Percentiles rank a stretch among this genome's conserved stretches.
Conservation (phyloP, 2,888 invertebrate genomes). For the Mesorhabditis spiculigera region DNA sequence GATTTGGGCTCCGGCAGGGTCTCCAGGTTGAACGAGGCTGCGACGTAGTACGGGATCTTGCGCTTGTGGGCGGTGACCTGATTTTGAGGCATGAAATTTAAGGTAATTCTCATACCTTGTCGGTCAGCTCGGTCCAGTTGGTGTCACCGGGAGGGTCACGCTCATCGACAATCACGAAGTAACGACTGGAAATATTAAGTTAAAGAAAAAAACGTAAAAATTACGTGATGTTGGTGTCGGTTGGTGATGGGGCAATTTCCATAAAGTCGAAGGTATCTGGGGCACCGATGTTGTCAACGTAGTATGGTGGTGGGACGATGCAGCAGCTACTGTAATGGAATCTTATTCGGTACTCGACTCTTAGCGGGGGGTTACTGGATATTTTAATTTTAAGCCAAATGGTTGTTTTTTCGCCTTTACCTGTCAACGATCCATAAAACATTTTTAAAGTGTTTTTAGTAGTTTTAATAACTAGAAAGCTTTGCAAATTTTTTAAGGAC, state of each 20-base stretch:
- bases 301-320: constrained; percentile 58
- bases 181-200: constrained; percentile 39
- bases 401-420: too few relatives aligned
- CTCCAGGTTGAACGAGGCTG: constrained; percentile 55
- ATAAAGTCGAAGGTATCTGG: constrained; percentile 52
- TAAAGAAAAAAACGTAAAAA: not conserved
- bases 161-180: constrained; percentile 58
- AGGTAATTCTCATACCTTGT: constrained; percentile 29
- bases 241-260: constrained; percentile 51
- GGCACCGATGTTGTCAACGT: constrained; percentile 52
- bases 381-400: too few relatives aligned
- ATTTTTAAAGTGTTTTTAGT: too few relatives aligned
- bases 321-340: constrained; percentile 43
- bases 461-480: too few relatives aligned
- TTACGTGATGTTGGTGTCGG: constrained; percentile 53
- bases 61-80: constrained; percentile 51
- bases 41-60: constrained; percentile 57
- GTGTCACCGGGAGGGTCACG: constrained; percentile 57
- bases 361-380: not conserved
- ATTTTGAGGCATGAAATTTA: not conserved
- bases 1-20: constrained; percentile 49
- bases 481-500: too few relatives aligned
- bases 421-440: too few relatives aligned
- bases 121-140: constrained; percentile 57
- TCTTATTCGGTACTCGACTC: too few relatives aligned